phyloP scores from a whole-genome alignment of 2,113 vertebrate species.

The Indicator indicator region DNA sequence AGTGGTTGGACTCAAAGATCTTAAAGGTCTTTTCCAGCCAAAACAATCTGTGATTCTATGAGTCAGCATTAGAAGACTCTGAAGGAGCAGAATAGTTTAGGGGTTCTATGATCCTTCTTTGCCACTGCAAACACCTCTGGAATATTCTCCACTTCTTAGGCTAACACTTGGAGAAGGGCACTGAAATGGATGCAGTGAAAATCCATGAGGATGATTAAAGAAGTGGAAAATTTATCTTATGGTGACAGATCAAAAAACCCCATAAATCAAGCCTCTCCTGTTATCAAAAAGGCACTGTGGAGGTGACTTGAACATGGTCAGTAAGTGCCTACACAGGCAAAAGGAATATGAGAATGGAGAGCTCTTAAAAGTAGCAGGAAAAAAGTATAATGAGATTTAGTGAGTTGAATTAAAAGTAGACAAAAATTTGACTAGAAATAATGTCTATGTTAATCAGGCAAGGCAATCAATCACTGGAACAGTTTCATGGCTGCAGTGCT shows the following conservation, averaged over 20 bases:
- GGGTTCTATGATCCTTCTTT: background rate
- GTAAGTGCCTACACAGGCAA: background rate
- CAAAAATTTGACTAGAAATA: constrained; percentile 51
- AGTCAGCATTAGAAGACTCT: background rate
- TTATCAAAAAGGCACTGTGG: constrained; percentile 21
- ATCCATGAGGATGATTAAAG: background rate
- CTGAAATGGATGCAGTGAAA: background rate
- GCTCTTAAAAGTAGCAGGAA: constrained; percentile 2
- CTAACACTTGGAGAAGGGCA: background rate
- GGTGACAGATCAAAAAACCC: background rate
- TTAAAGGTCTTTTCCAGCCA: too few species aligned
- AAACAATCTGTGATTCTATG: too few species aligned
- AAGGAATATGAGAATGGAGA: background rate
- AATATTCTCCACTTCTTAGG: background rate
- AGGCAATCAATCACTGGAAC: constrained; percentile 47
- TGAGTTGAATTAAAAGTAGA: constrained; percentile 46
- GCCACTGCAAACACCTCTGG: background rate
- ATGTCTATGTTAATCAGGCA: background rate
- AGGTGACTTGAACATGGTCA: background rate
- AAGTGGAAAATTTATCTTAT: background rate
- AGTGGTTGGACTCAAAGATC: too few species aligned
- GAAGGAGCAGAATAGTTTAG: background rate
- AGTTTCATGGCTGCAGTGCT: background rate
- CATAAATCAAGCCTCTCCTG: background rate
- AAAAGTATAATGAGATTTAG: constrained; percentile 7